phyloP scores from a whole-genome alignment of 2,888 invertebrate species.

The Loripinus fragilis region DNA sequence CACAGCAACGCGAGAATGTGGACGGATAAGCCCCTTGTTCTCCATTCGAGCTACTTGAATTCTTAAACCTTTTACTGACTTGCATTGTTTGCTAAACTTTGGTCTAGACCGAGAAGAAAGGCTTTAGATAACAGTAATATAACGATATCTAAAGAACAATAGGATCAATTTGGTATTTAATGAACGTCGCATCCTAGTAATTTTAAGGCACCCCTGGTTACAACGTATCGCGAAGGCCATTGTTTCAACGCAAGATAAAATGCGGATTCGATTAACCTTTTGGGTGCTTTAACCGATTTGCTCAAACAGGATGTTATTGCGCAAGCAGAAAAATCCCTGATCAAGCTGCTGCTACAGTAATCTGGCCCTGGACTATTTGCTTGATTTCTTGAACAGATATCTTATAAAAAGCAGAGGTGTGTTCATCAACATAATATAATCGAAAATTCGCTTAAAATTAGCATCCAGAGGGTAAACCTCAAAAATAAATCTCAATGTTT shows the following conservation, averaged over 20 bases:
- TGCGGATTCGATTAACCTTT: conserved; percentile 8
- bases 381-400: no score
- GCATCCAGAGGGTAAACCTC: no score
- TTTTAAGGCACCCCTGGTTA: conserved; percentile 9
- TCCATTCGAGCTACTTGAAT: conserved; percentile 26
- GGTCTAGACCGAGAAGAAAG: conserved; percentile 37
- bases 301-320: no score
- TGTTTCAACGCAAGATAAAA: not conserved
- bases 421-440: no score
- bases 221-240: not conserved
- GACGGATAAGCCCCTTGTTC: conserved; percentile 35
- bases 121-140: conserved; percentile 17
- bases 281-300: no score
- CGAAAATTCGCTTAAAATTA: no score
- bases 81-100: conserved; percentile 48
- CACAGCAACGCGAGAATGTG: conserved; percentile 44
- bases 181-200: not conserved
- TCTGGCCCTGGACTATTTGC: no score
- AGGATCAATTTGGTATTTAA: not conserved
- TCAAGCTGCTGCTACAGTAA: no score
- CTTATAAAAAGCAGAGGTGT: no score
- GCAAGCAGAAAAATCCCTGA: no score
- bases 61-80: conserved; percentile 44
- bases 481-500: conserved; percentile 12
- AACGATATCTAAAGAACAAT: conserved; percentile 10